These are phyloP conservation scores for Neotoxoptera formosana DNA, from an alignment of 1,140 invertebrate genomes.

Conservation along the genomic window DNA sequence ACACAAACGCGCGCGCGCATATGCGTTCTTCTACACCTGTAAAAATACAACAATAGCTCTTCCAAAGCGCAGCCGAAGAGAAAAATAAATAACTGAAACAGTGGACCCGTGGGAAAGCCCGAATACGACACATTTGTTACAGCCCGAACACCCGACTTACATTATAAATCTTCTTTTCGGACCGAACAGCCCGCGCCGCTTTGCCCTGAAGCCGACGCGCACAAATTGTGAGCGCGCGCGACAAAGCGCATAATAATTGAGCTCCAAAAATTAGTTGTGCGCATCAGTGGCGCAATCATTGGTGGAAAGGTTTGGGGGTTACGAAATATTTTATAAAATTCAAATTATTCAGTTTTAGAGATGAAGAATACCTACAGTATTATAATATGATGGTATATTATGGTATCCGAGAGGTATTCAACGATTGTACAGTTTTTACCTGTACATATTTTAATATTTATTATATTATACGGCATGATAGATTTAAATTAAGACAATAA, in stretches of 20 bases:
- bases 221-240: not conserved
- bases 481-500: too few species aligned
- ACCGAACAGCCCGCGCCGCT: not conserved
- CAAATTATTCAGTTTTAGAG: too few species aligned
- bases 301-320: not conserved
- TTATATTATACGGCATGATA: too few species aligned
- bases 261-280: not conserved
- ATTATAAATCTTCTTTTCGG: conserved; percentile 54
- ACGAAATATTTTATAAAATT: not conserved
- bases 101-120: conserved; percentile 57
- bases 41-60: conserved; percentile 57
- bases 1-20: not conserved
- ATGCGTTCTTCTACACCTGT: conserved; percentile 27
- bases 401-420: too few species aligned
- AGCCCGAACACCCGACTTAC: conserved; percentile 31
- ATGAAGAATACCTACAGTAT: not conserved
- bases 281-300: not conserved
- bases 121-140: conserved; percentile 57
- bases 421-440: not conserved
- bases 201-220: not conserved
- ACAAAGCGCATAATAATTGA: not conserved
- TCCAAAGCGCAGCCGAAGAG: conserved; percentile 37
- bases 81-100: conserved; percentile 54
- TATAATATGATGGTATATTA: not conserved
- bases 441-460: too few species aligned